phyloP scores from a whole-genome alignment of 1,140 invertebrate genomes.

The Drosophila ananassae region DNA sequence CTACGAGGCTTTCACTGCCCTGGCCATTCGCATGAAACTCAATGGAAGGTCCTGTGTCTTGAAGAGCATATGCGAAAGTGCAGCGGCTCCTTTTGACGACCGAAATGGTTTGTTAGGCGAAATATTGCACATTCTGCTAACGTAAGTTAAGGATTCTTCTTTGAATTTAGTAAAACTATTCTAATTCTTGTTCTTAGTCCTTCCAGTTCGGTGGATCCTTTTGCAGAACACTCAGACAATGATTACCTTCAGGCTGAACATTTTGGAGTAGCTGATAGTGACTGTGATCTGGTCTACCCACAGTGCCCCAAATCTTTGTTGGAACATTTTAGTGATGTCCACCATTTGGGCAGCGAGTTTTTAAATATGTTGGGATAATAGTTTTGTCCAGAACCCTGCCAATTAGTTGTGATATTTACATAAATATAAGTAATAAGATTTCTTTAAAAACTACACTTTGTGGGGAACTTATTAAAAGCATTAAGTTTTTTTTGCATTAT shows the following conservation, averaged over 20 bases:
- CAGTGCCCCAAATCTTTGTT: slow-evolving; percentile 87
- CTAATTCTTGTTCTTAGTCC: slow-evolving; percentile 84
- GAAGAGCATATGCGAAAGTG: slow-evolving; percentile 90
- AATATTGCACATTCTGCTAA: slow-evolving; percentile 89
- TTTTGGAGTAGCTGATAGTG: slow-evolving; percentile 85
- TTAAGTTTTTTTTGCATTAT: no score
- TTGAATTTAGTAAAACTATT: neutral
- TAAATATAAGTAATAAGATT: neutral
- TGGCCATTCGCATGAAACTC: slow-evolving; percentile 85
- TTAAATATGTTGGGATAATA: slow-evolving; percentile 40
- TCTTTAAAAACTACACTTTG: no score
- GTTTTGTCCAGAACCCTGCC: no score
- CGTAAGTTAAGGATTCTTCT: slow-evolving; percentile 84
- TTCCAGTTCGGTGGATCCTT: slow-evolving; percentile 86
- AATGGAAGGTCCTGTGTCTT: slow-evolving; percentile 89
- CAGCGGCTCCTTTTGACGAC: slow-evolving; percentile 87
- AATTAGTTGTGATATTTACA: slow-evolving; percentile 22
- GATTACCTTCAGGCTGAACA: slow-evolving; percentile 89
- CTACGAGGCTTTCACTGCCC: slow-evolving; percentile 55
- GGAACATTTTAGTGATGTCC: slow-evolving; percentile 73
- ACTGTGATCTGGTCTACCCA: slow-evolving; percentile 86
- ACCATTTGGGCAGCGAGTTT: slow-evolving; percentile 70
- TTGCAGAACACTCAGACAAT: slow-evolving; percentile 87
- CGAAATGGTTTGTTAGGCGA: slow-evolving; percentile 88
- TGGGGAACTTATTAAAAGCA: no score